Evolutionary conservation across 2,797 vertebrate species (phyloP), one percentile per base, ranked within the genome.

Genomic region (Sus cebifrons): DNA sequence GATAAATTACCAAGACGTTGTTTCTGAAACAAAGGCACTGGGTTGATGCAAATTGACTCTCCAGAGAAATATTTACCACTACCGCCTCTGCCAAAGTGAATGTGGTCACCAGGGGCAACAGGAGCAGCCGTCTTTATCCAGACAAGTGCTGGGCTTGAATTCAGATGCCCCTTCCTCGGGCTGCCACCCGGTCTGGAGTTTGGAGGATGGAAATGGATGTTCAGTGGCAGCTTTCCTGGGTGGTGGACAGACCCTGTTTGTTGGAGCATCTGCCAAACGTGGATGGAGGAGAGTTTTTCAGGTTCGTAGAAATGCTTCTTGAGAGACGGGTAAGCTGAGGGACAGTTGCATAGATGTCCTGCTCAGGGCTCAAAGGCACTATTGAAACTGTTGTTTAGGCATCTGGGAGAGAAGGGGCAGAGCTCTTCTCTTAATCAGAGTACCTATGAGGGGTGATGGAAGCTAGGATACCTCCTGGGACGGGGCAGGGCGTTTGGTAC

Each of bases 61-160:
- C 40, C 1, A 78, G 96, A 95, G 93, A 96, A 78, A 54, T 90
- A n/a, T 92, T 96, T 85, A 85, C 77, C 52, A 16, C 67, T 7
- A 52, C 8, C 16, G 64, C 77, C 97, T 91, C 3, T 96, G 96
- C 96, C 96, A 84, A 11, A 94, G 94, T 40, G 85, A 91, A 79
- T 89, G 96, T 96, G 95, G 93, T 97, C 90, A 86, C 85, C 1
- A 18, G 75, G 25, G 82, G 49, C 91, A 93, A 14, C 20, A 70
- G 14, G 32, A 21, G 87, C 74, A 54, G 52, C 84, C 23, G 40
- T 77, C 96, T 94, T 96, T 86, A 79, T 27, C 85, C 91, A 89
- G 79, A 49, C 54, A 64, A 95, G 92, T 23, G 29, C 36, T 79
- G 62, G 52, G 65, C 87, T 36, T 90, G 89, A 95, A 32, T 96